phyloP scores from a whole-genome alignment of 2,797 vertebrate species.

The Acanthiza pusilla region DNA sequence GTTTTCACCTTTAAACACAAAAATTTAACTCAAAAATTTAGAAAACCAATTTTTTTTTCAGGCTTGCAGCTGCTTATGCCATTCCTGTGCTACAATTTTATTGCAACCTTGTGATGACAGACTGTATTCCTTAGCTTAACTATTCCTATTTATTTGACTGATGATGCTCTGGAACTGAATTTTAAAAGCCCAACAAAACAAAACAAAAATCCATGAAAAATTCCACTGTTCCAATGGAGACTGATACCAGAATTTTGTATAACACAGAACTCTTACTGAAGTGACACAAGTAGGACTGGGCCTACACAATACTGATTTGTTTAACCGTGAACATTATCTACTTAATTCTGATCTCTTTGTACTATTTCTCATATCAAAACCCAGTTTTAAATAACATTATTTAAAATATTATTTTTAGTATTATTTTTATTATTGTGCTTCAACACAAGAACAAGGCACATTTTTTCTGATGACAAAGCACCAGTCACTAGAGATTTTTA shows the following conservation, averaged over 20 bases:
- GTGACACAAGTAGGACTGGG: not conserved
- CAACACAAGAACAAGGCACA: not conserved
- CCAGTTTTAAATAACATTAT: slow-evolving; percentile 39
- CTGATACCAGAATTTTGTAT: not conserved
- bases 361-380: slow-evolving; percentile 32
- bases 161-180: not conserved
- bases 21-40: not conserved
- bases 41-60: not conserved
- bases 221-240: not conserved
- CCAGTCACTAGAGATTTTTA: not conserved
- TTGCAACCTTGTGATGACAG: not conserved
- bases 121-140: not conserved
- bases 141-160: not conserved
- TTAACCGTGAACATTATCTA: not conserved
- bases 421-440: not conserved
- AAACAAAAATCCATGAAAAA: not conserved
- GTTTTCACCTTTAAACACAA: not conserved
- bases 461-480: not conserved
- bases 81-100: not conserved
- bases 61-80: not conserved
- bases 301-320: not conserved
- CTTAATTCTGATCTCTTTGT: not conserved
- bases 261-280: not conserved
- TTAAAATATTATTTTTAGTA: not conserved
- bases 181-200: not conserved